phyloP scores from a whole-genome alignment of 2,113 vertebrate genomes.

The Spheniscus mendiculus region DNA sequence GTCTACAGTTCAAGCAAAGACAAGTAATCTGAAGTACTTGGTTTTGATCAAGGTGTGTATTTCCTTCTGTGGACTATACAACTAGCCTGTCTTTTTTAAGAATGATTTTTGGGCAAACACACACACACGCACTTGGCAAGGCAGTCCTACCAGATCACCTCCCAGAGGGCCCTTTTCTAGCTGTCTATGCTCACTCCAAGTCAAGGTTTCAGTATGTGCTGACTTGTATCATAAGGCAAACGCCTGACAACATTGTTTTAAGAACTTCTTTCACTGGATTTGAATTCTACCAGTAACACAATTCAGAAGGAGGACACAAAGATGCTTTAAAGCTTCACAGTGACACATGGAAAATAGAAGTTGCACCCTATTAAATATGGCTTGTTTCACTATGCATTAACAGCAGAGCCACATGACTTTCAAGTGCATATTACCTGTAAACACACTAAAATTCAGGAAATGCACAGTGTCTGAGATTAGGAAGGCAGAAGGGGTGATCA shows the following conservation, averaged over 20 bases:
- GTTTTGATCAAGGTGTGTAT: not conserved
- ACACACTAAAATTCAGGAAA: not conserved
- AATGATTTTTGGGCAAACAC: not conserved
- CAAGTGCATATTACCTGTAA: not conserved
- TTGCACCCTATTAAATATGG: not conserved
- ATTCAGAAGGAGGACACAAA: not conserved
- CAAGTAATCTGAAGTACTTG: not conserved
- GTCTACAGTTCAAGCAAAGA: not conserved
- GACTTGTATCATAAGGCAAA: not conserved
- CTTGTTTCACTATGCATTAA: not conserved
- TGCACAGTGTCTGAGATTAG: not conserved
- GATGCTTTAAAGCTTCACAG: not conserved
- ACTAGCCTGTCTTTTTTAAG: not conserved
- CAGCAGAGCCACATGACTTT: not conserved
- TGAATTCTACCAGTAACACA: not conserved
- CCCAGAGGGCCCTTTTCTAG: not conserved
- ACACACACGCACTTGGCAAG: not conserved
- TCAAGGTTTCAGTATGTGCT: not conserved
- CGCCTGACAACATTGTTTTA: accelerated
- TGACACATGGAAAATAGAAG: not conserved
- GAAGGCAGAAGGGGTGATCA: not conserved
- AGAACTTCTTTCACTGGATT: not conserved
- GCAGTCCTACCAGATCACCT: not conserved
- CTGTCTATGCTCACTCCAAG: not conserved
- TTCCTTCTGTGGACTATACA: not conserved